Conservation (phyloP, 2,113 vertebrate genomes). For the Heteronetta atricapilla region DNA sequence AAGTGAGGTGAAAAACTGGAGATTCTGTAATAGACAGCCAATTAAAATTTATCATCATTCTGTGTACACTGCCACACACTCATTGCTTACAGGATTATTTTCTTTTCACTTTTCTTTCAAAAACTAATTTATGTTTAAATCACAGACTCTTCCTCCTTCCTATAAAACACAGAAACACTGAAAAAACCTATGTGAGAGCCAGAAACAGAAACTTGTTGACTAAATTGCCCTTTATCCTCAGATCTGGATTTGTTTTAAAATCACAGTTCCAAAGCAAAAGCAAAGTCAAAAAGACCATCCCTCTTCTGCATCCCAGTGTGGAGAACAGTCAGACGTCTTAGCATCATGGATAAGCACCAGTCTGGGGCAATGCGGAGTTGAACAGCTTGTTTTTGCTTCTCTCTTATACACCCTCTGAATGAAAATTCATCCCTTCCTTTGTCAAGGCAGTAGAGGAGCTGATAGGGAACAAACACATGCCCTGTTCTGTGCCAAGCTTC, state of each 20-base stretch:
- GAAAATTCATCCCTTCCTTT: not conserved
- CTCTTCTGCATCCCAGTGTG: not conserved
- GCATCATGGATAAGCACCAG: no score
- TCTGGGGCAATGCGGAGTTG: no score
- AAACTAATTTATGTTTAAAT: conserved; percentile 72
- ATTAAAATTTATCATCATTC: conserved; percentile 64
- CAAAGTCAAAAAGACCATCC: not conserved
- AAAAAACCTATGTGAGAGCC: not conserved
- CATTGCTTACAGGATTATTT: not conserved
- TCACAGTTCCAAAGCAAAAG: not conserved
- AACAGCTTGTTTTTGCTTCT: no score
- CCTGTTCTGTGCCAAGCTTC: accelerated
- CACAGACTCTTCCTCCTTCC: conserved; percentile 5
- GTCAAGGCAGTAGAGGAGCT: not conserved
- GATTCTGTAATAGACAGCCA: conserved; percentile 14
- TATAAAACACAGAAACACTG: conserved; percentile 38
- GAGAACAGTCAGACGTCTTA: no score
- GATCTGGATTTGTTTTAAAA: not conserved
- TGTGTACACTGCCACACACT: conserved; percentile 62
- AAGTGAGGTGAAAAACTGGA: conserved; percentile 47
- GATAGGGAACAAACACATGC: accelerated
- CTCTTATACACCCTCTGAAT: not conserved
- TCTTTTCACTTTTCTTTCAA: conserved; percentile 43
- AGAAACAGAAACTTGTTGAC: not conserved
- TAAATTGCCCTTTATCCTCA: not conserved